These are phyloP conservation scores for Hyperoplus lanceolatus DNA, from an alignment of 2,797 vertebrate species.

Conservation along the genomic window DNA sequence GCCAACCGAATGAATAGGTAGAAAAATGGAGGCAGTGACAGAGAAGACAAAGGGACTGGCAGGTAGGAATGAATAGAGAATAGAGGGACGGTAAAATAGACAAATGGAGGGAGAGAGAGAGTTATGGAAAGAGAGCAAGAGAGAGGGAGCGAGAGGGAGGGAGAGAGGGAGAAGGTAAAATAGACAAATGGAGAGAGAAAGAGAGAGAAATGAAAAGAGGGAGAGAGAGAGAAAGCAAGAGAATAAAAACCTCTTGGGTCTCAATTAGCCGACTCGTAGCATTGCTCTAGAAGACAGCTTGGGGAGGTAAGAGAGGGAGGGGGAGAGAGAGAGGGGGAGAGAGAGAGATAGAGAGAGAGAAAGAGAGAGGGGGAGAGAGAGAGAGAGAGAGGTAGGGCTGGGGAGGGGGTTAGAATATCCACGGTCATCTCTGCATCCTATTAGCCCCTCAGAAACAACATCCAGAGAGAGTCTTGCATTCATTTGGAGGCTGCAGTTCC, in stretches of 20 bases:
- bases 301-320: neutral
- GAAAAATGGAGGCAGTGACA: slow-evolving; percentile 15
- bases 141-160: neutral
- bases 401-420: slow-evolving; percentile 15
- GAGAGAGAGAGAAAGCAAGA: slow-evolving; percentile 34
- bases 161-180: slow-evolving; percentile 12
- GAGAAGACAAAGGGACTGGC: neutral
- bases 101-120: slow-evolving; percentile 15
- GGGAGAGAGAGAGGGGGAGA: no score
- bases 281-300: slow-evolving; percentile 58
- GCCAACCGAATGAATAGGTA: slow-evolving; percentile 3
- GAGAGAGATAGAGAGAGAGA: no score
- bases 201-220: slow-evolving; percentile 27
- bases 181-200: neutral
- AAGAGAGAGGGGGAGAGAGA: no score
- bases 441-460: slow-evolving; percentile 60
- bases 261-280: slow-evolving; percentile 70
- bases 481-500: slow-evolving; percentile 37
- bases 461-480: slow-evolving; percentile 33
- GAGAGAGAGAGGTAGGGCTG: no score
- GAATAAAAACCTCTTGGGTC: slow-evolving; percentile 71
- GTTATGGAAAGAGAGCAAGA: neutral
- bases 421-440: slow-evolving; percentile 69
- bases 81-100: neutral
- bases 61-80: slow-evolving; percentile 7